Evolutionary conservation across 2,888 invertebrate genomes (phyloP), one percentile per base, ranked within the genome.

Genomic region (Lordiphosa andalusiaca): DNA sequence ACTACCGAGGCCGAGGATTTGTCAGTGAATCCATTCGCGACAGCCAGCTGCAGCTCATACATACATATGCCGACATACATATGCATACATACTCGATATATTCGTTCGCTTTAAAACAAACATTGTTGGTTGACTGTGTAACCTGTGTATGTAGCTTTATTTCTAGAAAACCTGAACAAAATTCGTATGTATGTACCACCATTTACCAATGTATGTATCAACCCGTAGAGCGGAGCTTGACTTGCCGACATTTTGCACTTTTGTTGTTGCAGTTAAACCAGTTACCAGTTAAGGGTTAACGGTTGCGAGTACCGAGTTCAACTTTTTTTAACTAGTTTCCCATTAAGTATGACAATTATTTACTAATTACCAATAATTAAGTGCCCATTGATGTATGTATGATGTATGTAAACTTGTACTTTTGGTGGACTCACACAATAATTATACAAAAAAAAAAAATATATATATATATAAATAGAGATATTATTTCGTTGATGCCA

Each of bases 181-280:
- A 30, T 30, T 30, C 30, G 30, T 30, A 30, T 30, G 30, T 30
- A 30, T 30, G 30, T 21, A 6, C 21, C 21, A 49, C 37, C 25
- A 42, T 9, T 57, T 55, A 71, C 41, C 53, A 36, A 53, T 73
- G 30, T 55, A 50, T 74, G 52, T 56, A 57, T 59, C 10, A 44
- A 46, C 67, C 67, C 19, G 71, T 73, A 55, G 60, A 51, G 53
- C 54, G 47, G 40, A 62, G 58, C 58, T 66, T 72, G 49, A 54
- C 47, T 57, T 66, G 39, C 40, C 48, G 39, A 51, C 30, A 53
- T 53, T 62, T 56, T 76, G 61, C 64, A 80, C 69, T 59, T 80
- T 80, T 59, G 56, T 58, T 67, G 51, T 70, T 73, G 66, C 66
- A 55, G 44, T 68, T 58, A 50, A 50, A 47, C 52, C 52, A 23